A percentile compares a stretch with the other conserved stretches of the same genome.
Conservation (phyloP, 2,113 vertebrate genomes). For the Nesogale talazaci region DNA sequence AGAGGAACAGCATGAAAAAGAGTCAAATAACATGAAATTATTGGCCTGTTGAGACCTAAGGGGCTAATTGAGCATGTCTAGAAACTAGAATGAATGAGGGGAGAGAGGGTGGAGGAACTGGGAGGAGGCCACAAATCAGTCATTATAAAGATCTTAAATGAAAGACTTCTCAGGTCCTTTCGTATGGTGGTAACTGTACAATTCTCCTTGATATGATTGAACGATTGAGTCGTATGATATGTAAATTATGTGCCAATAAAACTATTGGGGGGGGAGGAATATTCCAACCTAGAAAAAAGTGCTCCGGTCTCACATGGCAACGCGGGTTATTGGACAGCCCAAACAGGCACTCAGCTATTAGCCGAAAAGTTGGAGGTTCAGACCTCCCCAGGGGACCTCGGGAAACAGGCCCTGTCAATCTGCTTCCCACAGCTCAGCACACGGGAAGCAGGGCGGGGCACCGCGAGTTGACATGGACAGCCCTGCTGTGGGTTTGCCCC, state of each 20-base stretch:
- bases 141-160: fast-evolving
- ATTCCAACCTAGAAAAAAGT: too few relatives aligned
- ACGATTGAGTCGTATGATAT: too few relatives aligned
- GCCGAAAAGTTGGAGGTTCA: not conserved
- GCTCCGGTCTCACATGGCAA: not conserved
- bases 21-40: not conserved
- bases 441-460: too few relatives aligned
- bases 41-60: not conserved
- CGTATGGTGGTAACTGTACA: too few relatives aligned
- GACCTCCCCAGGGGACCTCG: not conserved
- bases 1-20: not conserved
- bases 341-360: not conserved
- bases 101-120: too few relatives aligned
- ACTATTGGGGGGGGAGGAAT: too few relatives aligned
- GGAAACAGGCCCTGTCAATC: not conserved
- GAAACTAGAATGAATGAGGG: not conserved
- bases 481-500: not conserved
- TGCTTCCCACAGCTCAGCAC: not conserved
- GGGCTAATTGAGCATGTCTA: not conserved
- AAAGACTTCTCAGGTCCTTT: fast-evolving
- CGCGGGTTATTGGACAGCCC: not conserved
- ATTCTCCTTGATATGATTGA: too few relatives aligned
- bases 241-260: too few relatives aligned
- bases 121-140: fast-evolving
- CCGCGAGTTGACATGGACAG: not conserved